These are phyloP conservation scores for Pyrrhia umbra DNA, from an alignment of 2,888 invertebrate species.

Conservation along the genomic window DNA sequence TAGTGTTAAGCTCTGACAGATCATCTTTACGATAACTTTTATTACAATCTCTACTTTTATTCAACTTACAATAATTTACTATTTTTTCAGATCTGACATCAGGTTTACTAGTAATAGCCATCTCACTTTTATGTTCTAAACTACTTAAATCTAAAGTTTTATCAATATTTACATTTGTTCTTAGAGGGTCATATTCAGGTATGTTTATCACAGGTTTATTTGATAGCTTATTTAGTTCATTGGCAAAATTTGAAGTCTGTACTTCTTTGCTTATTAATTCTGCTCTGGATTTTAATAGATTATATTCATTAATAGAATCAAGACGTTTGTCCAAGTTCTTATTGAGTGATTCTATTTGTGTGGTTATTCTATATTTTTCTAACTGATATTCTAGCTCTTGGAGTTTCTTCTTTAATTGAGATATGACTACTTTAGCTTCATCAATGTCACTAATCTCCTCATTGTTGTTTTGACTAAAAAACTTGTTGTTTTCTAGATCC, in stretches of 20 bases:
- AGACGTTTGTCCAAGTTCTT: conserved; percentile 78
- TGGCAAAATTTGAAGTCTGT: conserved; percentile 73
- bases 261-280: conserved; percentile 78
- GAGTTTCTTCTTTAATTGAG: conserved; percentile 79
- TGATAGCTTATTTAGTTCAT: conserved; percentile 75
- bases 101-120: conserved; percentile 72
- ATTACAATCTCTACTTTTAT: conserved; percentile 86
- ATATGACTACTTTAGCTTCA: conserved; percentile 82
- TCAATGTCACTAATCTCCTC: conserved; percentile 82
- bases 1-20: conserved; percentile 61
- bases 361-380: conserved; percentile 80
- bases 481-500: conserved; percentile 74
- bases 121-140: conserved; percentile 76
- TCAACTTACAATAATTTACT: conserved; percentile 89
- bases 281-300: conserved; percentile 70
- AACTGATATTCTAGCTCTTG: conserved; percentile 82
- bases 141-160: conserved; percentile 82
- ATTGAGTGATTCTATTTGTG: conserved; percentile 79
- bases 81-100: conserved; percentile 87
- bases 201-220: conserved; percentile 85
- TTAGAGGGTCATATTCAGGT: conserved; percentile 83
- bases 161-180: conserved; percentile 83
- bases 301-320: conserved; percentile 69
- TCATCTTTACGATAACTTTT: conserved; percentile 74
- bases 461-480: conserved; percentile 78